A percentile compares a stretch with the other conserved stretches of the same genome.
These are phyloP conservation scores for Subacronicta megacephala DNA, from an alignment of 2,888 invertebrate genomes.

Conservation along the genomic window DNA sequence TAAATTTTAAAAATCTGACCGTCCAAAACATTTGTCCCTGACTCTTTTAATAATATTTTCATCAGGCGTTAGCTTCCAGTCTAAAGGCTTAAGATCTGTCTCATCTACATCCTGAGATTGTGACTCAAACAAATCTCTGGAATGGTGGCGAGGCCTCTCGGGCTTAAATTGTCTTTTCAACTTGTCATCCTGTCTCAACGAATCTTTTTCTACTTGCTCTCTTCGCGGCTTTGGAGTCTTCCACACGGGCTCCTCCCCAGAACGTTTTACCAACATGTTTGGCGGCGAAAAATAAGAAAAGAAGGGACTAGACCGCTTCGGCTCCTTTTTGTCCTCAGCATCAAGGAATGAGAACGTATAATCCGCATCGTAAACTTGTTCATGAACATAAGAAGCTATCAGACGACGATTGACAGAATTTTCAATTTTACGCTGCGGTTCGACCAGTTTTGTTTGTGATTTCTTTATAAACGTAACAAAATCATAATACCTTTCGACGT, in stretches of 20 bases:
- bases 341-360: conserved; percentile 81
- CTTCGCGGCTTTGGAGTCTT: conserved; percentile 68
- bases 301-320: conserved; percentile 75
- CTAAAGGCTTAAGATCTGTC: conserved; percentile 61
- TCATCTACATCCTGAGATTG: conserved; percentile 78
- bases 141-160: conserved; percentile 67
- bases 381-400: conserved; percentile 75
- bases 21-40: conserved; percentile 78
- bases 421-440: conserved; percentile 59
- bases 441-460: conserved; percentile 67
- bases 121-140: conserved; percentile 82
- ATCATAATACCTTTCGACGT: conserved; percentile 79
- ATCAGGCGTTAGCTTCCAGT: conserved; percentile 79
- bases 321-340: conserved; percentile 70
- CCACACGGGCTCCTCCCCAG: conserved; percentile 65
- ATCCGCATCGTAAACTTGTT: conserved; percentile 78
- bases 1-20: conserved; percentile 71
- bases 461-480: conserved; percentile 74
- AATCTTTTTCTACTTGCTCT: conserved; percentile 55
- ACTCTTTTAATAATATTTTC: conserved; percentile 77
- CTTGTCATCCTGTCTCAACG: conserved; percentile 50
- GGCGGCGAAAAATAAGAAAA: conserved; percentile 82
- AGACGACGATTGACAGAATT: conserved; percentile 65
- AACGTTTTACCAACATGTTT: conserved; percentile 63
- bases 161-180: conserved; percentile 57